Evolutionary conservation across 2,888 invertebrate species (phyloP).

Genomic region (Conomelus anceps): DNA sequence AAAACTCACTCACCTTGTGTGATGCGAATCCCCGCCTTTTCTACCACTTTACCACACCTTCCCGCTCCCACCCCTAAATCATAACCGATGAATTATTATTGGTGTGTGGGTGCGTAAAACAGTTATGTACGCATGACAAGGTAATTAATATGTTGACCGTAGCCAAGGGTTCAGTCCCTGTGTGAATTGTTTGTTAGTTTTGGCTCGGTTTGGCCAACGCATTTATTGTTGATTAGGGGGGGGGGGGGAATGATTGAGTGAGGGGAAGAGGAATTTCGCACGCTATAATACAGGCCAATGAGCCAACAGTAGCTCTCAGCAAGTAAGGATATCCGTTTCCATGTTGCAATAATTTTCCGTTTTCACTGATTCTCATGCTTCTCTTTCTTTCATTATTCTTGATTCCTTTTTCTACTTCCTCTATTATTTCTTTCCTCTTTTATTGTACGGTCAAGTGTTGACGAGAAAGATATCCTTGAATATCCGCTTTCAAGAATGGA

Average conservation of each 20-base stretch:
- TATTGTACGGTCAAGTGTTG: too few species aligned
- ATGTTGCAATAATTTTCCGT: neutral
- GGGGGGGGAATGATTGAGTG: neutral
- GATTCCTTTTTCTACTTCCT: too few species aligned
- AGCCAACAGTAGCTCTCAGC: neutral
- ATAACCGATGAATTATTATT: neutral
- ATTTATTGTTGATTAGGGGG: neutral
- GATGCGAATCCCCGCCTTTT: neutral
- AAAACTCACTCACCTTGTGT: neutral
- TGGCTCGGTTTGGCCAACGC: neutral
- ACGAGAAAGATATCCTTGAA: too few species aligned
- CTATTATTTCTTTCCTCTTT: neutral
- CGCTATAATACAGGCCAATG: neutral
- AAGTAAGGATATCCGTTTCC: neutral
- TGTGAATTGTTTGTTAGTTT: neutral
- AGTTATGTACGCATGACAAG: neutral
- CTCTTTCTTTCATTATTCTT: too few species aligned
- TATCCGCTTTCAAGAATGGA: too few species aligned
- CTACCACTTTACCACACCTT: neutral
- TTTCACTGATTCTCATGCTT: too few species aligned
- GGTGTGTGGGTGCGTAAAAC: neutral
- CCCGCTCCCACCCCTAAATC: neutral
- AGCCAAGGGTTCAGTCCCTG: too few species aligned
- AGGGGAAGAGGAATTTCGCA: neutral
- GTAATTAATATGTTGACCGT: neutral